Conservation (phyloP, 2,113 vertebrate genomes). For the Myiagra hebetior region DNA sequence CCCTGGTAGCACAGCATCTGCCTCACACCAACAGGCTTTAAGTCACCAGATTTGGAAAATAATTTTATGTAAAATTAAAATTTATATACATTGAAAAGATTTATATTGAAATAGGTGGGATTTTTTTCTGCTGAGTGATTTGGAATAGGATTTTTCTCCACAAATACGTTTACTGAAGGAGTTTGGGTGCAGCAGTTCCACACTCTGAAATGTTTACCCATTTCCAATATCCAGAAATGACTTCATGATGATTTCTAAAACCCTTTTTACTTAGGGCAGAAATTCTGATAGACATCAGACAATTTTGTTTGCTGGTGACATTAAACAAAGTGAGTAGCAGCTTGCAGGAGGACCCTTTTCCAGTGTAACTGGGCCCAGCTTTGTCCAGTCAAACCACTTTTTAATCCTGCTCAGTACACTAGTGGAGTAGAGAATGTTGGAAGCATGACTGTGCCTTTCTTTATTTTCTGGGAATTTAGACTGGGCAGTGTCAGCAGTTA, state of each 20-base stretch:
- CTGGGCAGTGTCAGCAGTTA: background rate
- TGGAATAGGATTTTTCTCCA: background rate
- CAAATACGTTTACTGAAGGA: background rate
- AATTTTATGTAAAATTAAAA: background rate
- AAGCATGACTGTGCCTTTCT: background rate
- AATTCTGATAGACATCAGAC: background rate
- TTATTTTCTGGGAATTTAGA: background rate
- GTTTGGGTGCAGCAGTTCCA: background rate
- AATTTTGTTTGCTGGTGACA: background rate
- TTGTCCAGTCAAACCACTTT: background rate
- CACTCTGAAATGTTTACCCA: background rate
- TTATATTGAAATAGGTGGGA: background rate
- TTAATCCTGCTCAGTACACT: background rate
- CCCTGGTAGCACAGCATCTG: conserved; percentile 13
- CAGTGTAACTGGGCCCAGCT: background rate
- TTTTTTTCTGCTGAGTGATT: background rate
- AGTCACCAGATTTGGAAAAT: background rate
- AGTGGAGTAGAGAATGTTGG: background rate
- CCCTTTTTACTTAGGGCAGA: background rate
- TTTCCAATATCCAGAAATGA: background rate
- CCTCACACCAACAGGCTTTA: background rate
- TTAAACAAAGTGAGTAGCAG: background rate
- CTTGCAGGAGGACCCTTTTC: background rate
- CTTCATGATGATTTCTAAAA: background rate
- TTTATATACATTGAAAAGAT: background rate